phyloP scores from a whole-genome alignment of 2,113 vertebrate species.

The Atrichornis clamosus region DNA sequence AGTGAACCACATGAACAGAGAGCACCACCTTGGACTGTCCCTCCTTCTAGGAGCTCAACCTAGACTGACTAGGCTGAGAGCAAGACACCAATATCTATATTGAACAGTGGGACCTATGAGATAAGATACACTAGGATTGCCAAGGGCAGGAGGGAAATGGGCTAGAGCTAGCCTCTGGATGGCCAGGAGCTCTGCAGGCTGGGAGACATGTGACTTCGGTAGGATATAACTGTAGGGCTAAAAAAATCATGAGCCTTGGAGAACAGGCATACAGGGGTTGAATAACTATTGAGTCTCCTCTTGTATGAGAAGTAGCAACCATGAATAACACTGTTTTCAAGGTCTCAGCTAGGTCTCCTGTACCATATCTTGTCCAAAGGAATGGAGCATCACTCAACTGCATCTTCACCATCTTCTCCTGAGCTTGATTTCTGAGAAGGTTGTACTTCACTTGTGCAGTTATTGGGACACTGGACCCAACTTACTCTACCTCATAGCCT shows the following conservation, averaged over 20 bases:
- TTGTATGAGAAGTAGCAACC: neutral
- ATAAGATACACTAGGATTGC: neutral
- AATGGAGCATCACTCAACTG: rapidly evolving
- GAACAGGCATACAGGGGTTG: neutral
- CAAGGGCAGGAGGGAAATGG: neutral
- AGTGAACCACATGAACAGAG: neutral
- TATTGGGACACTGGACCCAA: neutral
- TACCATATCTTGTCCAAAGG: neutral
- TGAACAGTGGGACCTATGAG: neutral
- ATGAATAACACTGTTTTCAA: neutral
- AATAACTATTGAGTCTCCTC: neutral
- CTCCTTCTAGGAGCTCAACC: neutral
- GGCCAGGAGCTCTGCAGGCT: neutral
- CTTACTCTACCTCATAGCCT: neutral
- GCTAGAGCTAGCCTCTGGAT: neutral
- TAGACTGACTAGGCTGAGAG: neutral
- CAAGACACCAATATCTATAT: neutral
- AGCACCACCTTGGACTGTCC: neutral
- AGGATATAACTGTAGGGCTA: neutral
- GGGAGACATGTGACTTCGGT: neutral
- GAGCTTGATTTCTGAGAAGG: neutral
- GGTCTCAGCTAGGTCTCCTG: neutral
- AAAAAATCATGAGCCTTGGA: neutral
- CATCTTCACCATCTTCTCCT: neutral
- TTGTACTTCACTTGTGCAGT: neutral